phyloP scores from a whole-genome alignment of 2,113 vertebrate species.

The Conger conger region DNA sequence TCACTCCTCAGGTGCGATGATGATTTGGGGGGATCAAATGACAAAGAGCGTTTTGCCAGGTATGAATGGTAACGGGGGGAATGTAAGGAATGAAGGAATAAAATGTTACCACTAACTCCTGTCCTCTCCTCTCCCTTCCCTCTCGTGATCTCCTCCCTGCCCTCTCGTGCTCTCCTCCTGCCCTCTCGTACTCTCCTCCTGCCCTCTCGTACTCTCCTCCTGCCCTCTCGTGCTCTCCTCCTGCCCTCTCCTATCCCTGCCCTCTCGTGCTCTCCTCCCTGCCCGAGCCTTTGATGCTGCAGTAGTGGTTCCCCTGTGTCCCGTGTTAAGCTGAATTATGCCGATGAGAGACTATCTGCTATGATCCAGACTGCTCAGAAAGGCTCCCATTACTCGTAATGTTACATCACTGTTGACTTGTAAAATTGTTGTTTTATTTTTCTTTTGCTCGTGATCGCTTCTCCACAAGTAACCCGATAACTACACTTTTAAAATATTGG shows the following conservation, averaged over 20 bases:
- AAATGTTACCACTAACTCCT: background rate
- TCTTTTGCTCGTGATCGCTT: background rate
- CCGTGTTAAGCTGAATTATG: slow-evolving; percentile 88
- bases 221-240: background rate
- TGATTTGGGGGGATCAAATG: slow-evolving; percentile 78
- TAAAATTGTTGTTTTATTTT: background rate
- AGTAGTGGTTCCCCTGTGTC: slow-evolving; percentile 67
- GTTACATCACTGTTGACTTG: background rate
- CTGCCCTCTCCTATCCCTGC: background rate
- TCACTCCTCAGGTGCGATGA: slow-evolving; percentile 82
- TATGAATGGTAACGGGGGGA: slow-evolving; percentile 56
- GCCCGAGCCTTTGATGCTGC: slow-evolving; percentile 36
- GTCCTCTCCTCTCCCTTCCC: background rate
- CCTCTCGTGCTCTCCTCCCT: background rate
- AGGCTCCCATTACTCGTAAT: slow-evolving; percentile 50
- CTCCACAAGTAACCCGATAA: no score
- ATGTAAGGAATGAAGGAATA: slow-evolving; percentile 55
- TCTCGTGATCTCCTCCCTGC: background rate
- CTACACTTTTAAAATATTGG: no score
- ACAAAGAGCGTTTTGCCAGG: slow-evolving; percentile 97
- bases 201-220: background rate
- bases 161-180: background rate
- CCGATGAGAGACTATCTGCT: slow-evolving; percentile 91
- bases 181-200: background rate
- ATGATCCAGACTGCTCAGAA: slow-evolving; percentile 52